Base-by-base conservation (phyloP, 2,888 invertebrate genomes). In the Drosophila fungiperda region DNA sequence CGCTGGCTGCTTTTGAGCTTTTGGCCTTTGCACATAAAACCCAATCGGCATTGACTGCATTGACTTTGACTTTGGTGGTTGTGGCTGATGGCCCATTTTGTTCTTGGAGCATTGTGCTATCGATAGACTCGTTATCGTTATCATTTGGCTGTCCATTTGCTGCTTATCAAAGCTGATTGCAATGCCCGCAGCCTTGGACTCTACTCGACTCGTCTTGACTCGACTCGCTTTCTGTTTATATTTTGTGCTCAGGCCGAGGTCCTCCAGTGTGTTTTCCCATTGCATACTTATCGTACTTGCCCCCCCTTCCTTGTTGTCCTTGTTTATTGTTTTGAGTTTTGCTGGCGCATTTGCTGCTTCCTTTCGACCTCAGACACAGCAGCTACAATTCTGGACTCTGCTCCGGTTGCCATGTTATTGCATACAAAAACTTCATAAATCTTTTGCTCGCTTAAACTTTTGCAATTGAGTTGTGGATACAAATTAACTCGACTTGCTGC, bases 381-480 rank as follows among this genome's bases (percentile, higher is more conserved):
- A 45, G 23, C 23, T 23, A 45, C 45, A 45, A 23, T 36, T 45
- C 48, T 62, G 61, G 45, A 45, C 23, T 1, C 38, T 40, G 50
- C 59, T 40, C 23, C n/a, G 45, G 36, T 69, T 61, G 73, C 77
- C 73, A 66, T 85, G 79, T 87, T 87, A 82, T 87, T 82, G 85
- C 85, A 87, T 85, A 85, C 75, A 87, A 87, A 87, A 87, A 89
- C 73, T 87, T 87, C 83, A 87, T 89, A 87, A 87, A 87, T 87
- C 87, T 87, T 83, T 87, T 83, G 89, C 83, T 75, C 78, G 74
- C 85, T 86, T 89, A 78, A 90, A 87, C 87, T 88, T 87, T 88
- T 78, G 81, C 87, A 90, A 87, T 90, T 86, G 87, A 86, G 90
- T 87, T 87, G 89, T 82, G 83, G 87, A 80, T 87, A 90, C 90